Percentiles rank a stretch among this genome's conserved stretches.
These are phyloP conservation scores for Cylloceria caligata DNA, from an alignment of 2,888 invertebrate species.

Conservation along the genomic window DNA sequence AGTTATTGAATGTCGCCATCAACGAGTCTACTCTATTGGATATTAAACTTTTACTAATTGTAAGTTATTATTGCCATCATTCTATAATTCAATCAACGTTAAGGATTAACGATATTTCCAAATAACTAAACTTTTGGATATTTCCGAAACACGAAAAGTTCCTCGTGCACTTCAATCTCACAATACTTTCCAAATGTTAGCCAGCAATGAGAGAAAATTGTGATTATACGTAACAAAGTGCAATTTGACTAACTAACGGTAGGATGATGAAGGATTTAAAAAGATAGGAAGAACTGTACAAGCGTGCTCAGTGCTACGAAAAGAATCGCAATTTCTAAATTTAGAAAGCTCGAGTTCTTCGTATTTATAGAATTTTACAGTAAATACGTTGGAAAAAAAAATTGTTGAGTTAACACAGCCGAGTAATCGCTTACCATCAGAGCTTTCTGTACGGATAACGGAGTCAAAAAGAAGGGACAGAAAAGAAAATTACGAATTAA, in stretches of 20 bases:
- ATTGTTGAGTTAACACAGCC: constrained; percentile 26
- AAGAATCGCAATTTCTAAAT: neutral
- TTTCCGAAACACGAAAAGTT: neutral
- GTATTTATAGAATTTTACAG: constrained; percentile 1
- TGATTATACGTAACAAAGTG: neutral
- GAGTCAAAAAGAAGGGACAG: constrained; percentile 68
- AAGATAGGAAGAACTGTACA: neutral
- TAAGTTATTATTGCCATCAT: neutral
- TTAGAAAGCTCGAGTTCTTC: constrained; percentile 14
- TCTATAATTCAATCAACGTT: neutral
- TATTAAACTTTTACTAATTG: neutral
- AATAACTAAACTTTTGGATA: neutral
- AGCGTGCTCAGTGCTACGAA: neutral
- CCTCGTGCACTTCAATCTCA: neutral
- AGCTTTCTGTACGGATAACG: constrained; percentile 81
- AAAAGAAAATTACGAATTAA: constrained; percentile 74
- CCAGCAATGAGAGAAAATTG: neutral
- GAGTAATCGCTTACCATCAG: constrained; percentile 82
- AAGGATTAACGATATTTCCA: neutral
- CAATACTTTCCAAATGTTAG: neutral
- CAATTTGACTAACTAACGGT: neutral
- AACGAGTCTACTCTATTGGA: neutral
- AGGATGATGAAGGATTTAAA: neutral
- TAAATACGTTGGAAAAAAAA: constrained; percentile 3
- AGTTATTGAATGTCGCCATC: neutral